Evolutionary conservation across 1,140 invertebrate species (phyloP).

Genomic region (Bombyx mandarina): DNA sequence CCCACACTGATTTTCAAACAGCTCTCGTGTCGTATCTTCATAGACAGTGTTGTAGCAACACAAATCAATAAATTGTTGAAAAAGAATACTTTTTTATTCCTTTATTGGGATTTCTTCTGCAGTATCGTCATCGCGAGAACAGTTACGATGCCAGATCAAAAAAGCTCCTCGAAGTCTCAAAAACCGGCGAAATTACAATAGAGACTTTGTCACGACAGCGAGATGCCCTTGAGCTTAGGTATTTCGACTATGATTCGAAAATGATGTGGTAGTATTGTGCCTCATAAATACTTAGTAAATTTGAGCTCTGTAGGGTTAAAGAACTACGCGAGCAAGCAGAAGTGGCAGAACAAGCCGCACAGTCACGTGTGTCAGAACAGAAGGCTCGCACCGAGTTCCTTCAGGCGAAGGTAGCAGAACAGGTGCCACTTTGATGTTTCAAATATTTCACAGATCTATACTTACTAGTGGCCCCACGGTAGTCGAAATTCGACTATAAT

Average conservation of each 20-base stretch:
- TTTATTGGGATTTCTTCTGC: constrained; percentile 8
- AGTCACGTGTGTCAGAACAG: constrained; percentile 21
- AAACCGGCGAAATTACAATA: constrained; percentile 54
- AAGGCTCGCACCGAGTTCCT: constrained; percentile 27
- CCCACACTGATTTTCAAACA: too few species aligned
- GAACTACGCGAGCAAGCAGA: constrained; percentile 43
- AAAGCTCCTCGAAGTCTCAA: constrained; percentile 50
- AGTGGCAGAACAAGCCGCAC: constrained; percentile 21
- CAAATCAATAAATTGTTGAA: too few species aligned
- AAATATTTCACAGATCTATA: neutral
- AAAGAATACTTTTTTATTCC: too few species aligned
- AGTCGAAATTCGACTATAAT: too few species aligned
- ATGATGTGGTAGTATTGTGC: constrained; percentile 1
- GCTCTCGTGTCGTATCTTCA: too few species aligned
- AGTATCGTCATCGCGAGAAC: constrained; percentile 52
- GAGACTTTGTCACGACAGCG: constrained; percentile 45
- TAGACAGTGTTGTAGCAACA: too few species aligned
- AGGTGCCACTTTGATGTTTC: constrained; percentile 28
- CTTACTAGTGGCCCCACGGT: too few species aligned
- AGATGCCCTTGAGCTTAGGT: constrained; percentile 54
- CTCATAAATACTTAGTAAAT: neutral
- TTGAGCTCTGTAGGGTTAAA: constrained; percentile 31
- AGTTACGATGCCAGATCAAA: constrained; percentile 48
- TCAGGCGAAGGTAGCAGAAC: constrained; percentile 49
- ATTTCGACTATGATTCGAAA: neutral